A percentile compares a stretch with the other conserved stretches of the same genome.
These are phyloP conservation scores for Stigmatopora nigra DNA, from an alignment of 2,113 vertebrate species.

Conservation along the genomic window DNA sequence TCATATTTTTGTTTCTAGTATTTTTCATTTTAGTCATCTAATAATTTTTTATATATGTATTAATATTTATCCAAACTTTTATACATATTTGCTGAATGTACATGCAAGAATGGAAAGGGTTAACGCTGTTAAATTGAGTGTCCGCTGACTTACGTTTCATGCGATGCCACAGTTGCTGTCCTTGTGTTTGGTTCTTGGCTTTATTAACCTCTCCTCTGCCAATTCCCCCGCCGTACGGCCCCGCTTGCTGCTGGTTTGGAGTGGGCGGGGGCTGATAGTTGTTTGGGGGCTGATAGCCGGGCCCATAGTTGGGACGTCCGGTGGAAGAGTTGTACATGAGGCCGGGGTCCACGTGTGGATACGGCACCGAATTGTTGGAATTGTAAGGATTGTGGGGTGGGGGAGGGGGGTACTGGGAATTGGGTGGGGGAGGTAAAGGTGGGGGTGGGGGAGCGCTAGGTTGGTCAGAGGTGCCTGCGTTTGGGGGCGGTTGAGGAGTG, in stretches of 20 bases:
- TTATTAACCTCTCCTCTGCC: constrained; percentile 61
- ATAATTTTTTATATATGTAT: too few relatives aligned
- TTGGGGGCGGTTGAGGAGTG: constrained; percentile 63
- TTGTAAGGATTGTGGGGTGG: constrained; percentile 62
- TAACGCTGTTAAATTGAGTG: not conserved
- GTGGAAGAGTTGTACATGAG: constrained; percentile 67
- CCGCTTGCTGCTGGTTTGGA: constrained; percentile 44
- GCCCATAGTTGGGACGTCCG: constrained; percentile 53
- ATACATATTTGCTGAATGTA: too few relatives aligned
- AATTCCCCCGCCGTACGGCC: constrained; percentile 51
- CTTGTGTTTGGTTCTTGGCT: constrained; percentile 60
- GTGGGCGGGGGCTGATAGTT: constrained; percentile 56
- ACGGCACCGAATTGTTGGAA: constrained; percentile 54
- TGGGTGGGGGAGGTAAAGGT: constrained; percentile 57
- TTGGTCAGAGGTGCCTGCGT: constrained; percentile 69
- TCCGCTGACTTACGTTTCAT: constrained; percentile 67
- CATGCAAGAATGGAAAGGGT: too few relatives aligned
- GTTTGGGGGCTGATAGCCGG: constrained; percentile 53
- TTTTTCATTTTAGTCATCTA: too few relatives aligned
- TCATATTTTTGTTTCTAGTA: too few relatives aligned
- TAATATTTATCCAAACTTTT: too few relatives aligned
- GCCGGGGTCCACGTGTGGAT: constrained; percentile 56
- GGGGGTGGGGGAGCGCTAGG: constrained; percentile 63
- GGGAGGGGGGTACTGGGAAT: constrained; percentile 66
- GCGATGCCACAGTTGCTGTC: constrained; percentile 82